Conservation (phyloP, 2,113 vertebrate genomes). For the Mustela lutreola region DNA sequence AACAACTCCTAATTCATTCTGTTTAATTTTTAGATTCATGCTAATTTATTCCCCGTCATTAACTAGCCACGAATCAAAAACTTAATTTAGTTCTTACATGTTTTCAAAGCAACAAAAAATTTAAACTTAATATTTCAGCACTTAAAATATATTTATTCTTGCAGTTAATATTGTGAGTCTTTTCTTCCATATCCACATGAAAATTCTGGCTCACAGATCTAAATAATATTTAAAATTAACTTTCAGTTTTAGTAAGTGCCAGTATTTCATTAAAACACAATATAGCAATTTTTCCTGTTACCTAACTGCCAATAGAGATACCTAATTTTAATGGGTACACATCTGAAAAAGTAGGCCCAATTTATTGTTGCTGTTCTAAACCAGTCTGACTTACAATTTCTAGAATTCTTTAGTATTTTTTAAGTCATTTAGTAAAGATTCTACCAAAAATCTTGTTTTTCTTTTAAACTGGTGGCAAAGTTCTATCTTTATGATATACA, state of each 20-base stretch:
- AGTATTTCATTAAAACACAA: conserved; percentile 46
- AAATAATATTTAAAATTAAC: conserved; percentile 55
- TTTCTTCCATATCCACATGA: background rate
- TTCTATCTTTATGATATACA: background rate
- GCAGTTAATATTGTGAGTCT: conserved; percentile 12
- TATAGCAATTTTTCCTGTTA: background rate
- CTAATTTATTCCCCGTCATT: background rate
- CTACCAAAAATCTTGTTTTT: conserved; percentile 21
- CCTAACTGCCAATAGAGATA: background rate
- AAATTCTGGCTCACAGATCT: conserved; percentile 18
- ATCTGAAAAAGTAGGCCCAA: background rate
- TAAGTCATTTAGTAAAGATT: conserved; percentile 3
- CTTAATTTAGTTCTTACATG: background rate
- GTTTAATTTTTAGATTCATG: background rate
- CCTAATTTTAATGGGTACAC: conserved; percentile 29
- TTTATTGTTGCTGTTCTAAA: conserved; percentile 24
- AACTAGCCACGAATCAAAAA: conserved; percentile 27
- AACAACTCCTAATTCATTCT: conserved; percentile 21
- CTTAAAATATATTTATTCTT: conserved; percentile 57
- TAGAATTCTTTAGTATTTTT: background rate
- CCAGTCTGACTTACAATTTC: background rate
- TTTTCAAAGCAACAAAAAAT: conserved; percentile 58
- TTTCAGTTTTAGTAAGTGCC: background rate
- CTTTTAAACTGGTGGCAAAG: conserved; percentile 5
- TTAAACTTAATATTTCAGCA: conserved; percentile 18